These are phyloP conservation scores for Nemoura dubitans DNA, from an alignment of 2,888 invertebrate species.

Conservation along the genomic window DNA sequence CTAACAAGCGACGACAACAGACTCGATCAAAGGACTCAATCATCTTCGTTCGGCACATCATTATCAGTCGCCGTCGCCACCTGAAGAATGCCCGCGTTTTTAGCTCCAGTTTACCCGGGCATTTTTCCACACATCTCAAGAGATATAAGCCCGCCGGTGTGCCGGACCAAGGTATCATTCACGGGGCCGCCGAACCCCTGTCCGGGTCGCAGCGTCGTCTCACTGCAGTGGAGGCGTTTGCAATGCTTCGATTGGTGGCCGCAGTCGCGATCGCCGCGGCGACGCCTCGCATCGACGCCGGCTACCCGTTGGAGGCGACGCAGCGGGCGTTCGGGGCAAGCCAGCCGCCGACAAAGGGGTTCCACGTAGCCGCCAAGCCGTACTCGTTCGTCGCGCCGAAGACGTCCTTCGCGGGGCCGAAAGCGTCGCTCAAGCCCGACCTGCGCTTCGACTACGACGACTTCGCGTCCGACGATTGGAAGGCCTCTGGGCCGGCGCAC, in stretches of 20 bases:
- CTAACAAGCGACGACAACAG: not conserved
- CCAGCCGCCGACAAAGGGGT: not conserved
- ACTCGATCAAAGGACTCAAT: not conserved
- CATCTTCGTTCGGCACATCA: not conserved
- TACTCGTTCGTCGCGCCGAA: not conserved
- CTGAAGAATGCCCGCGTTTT: not conserved
- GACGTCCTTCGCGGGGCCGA: not conserved
- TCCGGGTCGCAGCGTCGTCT: not conserved
- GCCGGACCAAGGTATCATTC: not conserved
- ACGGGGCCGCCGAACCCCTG: not conserved
- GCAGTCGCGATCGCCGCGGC: not conserved
- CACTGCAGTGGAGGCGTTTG: not conserved
- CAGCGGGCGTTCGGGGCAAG: not conserved
- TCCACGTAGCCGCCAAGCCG: not conserved
- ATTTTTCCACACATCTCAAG: not conserved
- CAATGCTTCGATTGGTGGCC: not conserved
- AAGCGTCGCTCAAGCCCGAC: not conserved
- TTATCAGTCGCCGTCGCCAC: not conserved
- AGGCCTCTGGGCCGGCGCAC: not conserved
- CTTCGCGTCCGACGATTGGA: not conserved
- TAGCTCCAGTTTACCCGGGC: not conserved
- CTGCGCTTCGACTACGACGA: not conserved
- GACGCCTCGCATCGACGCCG: not conserved
- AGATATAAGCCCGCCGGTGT: not conserved
- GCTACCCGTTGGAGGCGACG: not conserved